A percentile compares a stretch with the other conserved stretches of the same genome.
Conservation (phyloP, 2,113 vertebrate species). For the Corythoichthys intestinalis region DNA sequence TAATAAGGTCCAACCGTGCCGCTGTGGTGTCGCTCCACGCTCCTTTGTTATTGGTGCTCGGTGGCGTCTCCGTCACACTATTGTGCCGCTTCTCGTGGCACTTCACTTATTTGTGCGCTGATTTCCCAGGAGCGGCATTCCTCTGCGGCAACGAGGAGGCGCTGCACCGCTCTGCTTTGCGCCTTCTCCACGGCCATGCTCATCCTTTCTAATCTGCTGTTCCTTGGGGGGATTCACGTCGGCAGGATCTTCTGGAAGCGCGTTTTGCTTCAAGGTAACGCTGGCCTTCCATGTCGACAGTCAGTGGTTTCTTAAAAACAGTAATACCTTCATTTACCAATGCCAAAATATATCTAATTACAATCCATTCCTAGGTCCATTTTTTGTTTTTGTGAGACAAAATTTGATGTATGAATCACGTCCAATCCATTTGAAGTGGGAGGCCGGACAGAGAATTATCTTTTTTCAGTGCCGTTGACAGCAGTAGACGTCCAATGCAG, state of each 20-base stretch:
- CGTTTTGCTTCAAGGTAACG: conserved; percentile 85
- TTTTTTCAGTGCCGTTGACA: too few species aligned
- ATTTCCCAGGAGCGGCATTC: conserved; percentile 75
- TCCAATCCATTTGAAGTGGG: too few species aligned
- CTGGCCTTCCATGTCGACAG: neutral
- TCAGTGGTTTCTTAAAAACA: neutral
- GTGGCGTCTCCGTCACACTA: conserved; percentile 10
- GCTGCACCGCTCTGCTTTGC: conserved; percentile 80
- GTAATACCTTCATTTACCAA: too few species aligned
- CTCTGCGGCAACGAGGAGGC: conserved; percentile 76
- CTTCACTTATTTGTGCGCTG: conserved; percentile 38
- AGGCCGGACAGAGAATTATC: too few species aligned
- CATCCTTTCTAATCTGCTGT: conserved; percentile 95
- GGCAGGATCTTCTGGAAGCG: conserved; percentile 90
- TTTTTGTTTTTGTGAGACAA: too few species aligned
- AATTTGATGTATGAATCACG: too few species aligned
- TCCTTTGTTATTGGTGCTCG: conserved; percentile 24
- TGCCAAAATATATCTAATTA: too few species aligned
- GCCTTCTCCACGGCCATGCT: conserved; percentile 87
- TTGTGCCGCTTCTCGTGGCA: neutral
- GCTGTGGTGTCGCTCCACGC: conserved; percentile 7
- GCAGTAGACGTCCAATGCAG: too few species aligned
- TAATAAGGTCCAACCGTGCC: conserved; percentile 16
- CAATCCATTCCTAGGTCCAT: too few species aligned
- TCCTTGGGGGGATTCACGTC: conserved; percentile 88